Base-by-base conservation (phyloP, 2,113 vertebrate species). In the Rhadina sibilatrix region DNA sequence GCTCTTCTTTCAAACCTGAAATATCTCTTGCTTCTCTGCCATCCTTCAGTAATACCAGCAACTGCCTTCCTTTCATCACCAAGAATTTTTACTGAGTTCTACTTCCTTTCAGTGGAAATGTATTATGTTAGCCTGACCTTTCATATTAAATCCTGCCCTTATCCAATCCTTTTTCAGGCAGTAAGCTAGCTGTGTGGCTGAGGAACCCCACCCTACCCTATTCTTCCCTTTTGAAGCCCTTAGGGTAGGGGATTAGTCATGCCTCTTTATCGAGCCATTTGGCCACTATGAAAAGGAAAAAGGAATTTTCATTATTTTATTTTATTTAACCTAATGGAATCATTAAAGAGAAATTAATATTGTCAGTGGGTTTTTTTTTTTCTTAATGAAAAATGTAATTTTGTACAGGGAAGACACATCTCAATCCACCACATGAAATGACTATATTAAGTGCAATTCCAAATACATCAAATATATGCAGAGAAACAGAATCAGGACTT, bases 281-380 rank as follows among this genome's bases (percentile, higher is more conserved):
- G 82, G 82, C 78, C 80, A 74, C 78, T 94, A 79, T 50, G 71
- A 86, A 93, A 96, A 86, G n/a, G 23, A 30, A 84, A 91, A 91
- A 80, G 18, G 85, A 83, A 77, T 78, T 83, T 86, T 90, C 64
- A 90, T 83, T 2, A 91, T 94, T 96, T 94, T 90, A 84, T 95
- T 94, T 79, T 30, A 37, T 53, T 95, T 90, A 90, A 86, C 7
- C 42, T 92, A 92, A 81, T 88, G 66, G 65, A 85, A 70, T 85
- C 61, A 49, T 95, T 94, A 84, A 86, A 90, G 56, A 90, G 27
- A 93, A 87, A 92, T 83, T 1, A 87, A 64, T 93, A 93, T 74
- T 87, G 33, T 77, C 42, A 12, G 40, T 35, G 56, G 33, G 54
- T 16, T 70, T 38, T 38, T 38, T 70, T 94, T 94, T 88, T 87